Conservation (phyloP, 2,888 invertebrate genomes). For the Galerucella nymphaeae region DNA sequence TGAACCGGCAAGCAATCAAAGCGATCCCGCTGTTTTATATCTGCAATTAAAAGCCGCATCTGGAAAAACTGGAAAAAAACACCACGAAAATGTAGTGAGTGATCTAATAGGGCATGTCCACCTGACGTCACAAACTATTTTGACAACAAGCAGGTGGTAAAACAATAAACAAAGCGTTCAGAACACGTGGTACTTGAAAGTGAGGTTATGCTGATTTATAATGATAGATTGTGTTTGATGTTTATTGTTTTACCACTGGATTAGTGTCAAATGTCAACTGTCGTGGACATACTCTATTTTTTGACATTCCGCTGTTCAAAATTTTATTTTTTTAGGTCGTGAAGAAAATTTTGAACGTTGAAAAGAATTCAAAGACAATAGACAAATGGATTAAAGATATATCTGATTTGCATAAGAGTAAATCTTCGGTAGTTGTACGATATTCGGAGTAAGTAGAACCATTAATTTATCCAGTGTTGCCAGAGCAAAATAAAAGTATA, state of each 20-base stretch:
- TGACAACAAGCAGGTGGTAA: too few species aligned
- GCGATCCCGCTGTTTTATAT: slow-evolving; percentile 93
- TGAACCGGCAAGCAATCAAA: slow-evolving; percentile 95
- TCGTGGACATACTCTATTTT: not conserved
- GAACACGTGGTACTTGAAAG: too few species aligned
- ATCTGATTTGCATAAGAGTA: slow-evolving; percentile 89
- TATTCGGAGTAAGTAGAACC: slow-evolving; percentile 75
- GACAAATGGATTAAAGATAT: slow-evolving; percentile 98
- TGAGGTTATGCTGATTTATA: too few species aligned
- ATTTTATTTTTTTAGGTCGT: slow-evolving; percentile 70
- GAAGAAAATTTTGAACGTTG: slow-evolving; percentile 84
- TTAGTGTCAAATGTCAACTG: too few species aligned
- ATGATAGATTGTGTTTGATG: too few species aligned
- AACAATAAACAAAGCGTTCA: too few species aligned
- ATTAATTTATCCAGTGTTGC: too few species aligned
- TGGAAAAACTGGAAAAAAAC: slow-evolving; percentile 62
- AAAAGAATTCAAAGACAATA: slow-evolving; percentile 88
- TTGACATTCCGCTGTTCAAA: not conserved
- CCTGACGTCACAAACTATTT: too few species aligned
- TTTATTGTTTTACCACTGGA: too few species aligned
- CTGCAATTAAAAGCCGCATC: slow-evolving; percentile 85
- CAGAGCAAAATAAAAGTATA: too few species aligned
- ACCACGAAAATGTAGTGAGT: slow-evolving; percentile 52
- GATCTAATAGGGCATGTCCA: too few species aligned
- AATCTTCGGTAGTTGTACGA: slow-evolving; percentile 86